phyloP scores from a whole-genome alignment of 2,888 invertebrate species.

The Seira ritae region DNA sequence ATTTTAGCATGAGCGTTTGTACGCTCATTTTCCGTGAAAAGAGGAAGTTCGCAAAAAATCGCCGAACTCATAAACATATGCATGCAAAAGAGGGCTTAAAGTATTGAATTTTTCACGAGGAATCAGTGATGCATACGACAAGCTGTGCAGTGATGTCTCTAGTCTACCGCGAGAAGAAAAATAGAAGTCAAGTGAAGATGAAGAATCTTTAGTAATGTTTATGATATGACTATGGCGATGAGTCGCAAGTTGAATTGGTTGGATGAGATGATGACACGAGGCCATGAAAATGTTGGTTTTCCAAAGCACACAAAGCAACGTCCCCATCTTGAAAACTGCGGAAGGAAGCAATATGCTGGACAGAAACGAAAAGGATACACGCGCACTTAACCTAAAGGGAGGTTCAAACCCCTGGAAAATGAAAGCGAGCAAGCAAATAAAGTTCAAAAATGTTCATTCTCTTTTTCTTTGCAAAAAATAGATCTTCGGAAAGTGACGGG shows the following conservation, averaged over 20 bases:
- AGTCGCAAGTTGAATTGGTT: neutral
- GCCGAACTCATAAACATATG: too few relatives aligned
- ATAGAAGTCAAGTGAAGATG: neutral
- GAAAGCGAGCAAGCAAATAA: neutral
- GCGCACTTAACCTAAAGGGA: neutral
- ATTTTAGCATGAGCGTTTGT: too few relatives aligned
- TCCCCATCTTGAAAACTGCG: neutral
- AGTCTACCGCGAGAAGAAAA: too few relatives aligned
- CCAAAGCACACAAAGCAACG: neutral
- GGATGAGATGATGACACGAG: neutral
- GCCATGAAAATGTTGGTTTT: neutral
- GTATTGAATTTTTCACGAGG: too few relatives aligned
- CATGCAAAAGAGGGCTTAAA: too few relatives aligned
- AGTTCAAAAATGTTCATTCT: too few relatives aligned
- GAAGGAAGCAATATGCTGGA: slow-evolving; percentile 4
- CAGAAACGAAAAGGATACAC: neutral
- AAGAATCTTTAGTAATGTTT: slow-evolving; percentile 2
- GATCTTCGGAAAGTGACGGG: neutral
- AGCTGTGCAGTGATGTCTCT: too few relatives aligned
- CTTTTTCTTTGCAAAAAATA: neutral
- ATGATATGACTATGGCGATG: slow-evolving; percentile 1
- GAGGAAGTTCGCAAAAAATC: too few relatives aligned
- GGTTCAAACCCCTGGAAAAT: neutral
- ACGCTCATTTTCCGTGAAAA: too few relatives aligned
- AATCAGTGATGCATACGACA: too few relatives aligned